Conservation (phyloP, 2,888 invertebrate species). For the Ophion costatus region DNA sequence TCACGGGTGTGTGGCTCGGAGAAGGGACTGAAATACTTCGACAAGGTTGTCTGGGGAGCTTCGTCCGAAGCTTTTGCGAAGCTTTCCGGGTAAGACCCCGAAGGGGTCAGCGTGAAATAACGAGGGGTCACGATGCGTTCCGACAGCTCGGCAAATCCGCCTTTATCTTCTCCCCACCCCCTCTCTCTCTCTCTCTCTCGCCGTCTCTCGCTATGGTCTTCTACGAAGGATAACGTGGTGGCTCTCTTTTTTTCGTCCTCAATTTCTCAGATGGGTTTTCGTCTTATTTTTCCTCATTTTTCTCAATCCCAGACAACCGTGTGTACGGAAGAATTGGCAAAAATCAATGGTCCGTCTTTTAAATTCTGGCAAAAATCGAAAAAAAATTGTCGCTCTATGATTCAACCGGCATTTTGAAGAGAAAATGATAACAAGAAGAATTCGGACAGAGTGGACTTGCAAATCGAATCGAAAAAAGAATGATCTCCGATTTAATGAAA, state of each 20-base stretch:
- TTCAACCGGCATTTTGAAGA: not conserved
- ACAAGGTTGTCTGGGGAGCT: conserved; percentile 57
- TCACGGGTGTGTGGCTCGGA: conserved; percentile 37
- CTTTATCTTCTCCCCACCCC: conserved; percentile 39
- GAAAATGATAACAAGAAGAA: not conserved
- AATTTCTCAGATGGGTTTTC: conserved; percentile 66
- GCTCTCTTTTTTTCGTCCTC: conserved; percentile 44
- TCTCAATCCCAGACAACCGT: conserved; percentile 69
- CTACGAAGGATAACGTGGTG: conserved; percentile 64
- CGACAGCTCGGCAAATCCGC: conserved; percentile 68
- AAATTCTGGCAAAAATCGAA: too few relatives aligned
- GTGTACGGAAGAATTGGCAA: not conserved
- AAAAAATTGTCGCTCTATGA: too few relatives aligned
- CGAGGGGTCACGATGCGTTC: conserved; percentile 71
- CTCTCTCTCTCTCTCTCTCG: not conserved
- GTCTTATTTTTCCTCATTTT: conserved; percentile 54
- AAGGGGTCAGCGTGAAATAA: conserved; percentile 73
- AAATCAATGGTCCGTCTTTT: not conserved
- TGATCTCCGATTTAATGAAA: not conserved
- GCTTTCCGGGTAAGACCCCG: conserved; percentile 65
- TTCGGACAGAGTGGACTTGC: not conserved
- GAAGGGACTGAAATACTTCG: conserved; percentile 60
- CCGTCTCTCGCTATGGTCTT: conserved; percentile 10
- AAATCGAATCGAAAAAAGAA: not conserved
- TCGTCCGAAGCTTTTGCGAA: conserved; percentile 63